Conservation (phyloP, 2,888 invertebrate genomes). For the Mellilla xanthometata region DNA sequence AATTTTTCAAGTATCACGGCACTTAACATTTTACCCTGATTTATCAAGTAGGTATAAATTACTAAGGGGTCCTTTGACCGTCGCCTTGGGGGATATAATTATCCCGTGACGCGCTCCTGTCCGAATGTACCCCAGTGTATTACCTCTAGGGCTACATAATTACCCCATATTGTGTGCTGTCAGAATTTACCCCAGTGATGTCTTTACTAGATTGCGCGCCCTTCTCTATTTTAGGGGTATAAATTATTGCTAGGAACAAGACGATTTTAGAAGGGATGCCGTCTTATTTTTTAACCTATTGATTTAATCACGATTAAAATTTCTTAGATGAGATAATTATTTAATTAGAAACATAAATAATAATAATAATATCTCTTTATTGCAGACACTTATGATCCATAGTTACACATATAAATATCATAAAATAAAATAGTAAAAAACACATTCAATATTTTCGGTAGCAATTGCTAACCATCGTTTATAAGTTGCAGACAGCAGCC, state of each 20-base stretch:
- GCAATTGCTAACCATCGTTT: too few species aligned
- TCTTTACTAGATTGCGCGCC: conserved; percentile 45
- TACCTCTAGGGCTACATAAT: too few species aligned
- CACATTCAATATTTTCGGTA: too few species aligned
- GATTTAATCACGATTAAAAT: too few species aligned
- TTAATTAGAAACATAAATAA: too few species aligned
- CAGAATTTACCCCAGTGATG: conserved; percentile 25
- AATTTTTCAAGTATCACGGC: conserved; percentile 38
- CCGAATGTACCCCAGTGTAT: conserved; percentile 42
- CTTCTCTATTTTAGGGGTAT: conserved; percentile 20
- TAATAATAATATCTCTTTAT: too few species aligned
- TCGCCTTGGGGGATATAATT: conserved; percentile 59
- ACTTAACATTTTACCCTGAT: conserved; percentile 63
- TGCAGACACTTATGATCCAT: too few species aligned
- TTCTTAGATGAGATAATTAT: too few species aligned
- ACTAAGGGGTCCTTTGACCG: conserved; percentile 43
- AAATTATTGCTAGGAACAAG: conserved; percentile 10
- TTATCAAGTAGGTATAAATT: conserved; percentile 50
- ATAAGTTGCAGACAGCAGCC: too few species aligned
- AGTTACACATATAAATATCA: too few species aligned
- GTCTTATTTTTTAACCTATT: too few species aligned
- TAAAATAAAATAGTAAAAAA: too few species aligned
- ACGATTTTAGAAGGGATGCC: not conserved
- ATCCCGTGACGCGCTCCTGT: conserved; percentile 42
- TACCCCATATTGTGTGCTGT: not conserved